Percentiles rank a stretch among this genome's conserved stretches.
phyloP scores from a whole-genome alignment of 1,140 invertebrate species.

The Zaprionus taronus region DNA sequence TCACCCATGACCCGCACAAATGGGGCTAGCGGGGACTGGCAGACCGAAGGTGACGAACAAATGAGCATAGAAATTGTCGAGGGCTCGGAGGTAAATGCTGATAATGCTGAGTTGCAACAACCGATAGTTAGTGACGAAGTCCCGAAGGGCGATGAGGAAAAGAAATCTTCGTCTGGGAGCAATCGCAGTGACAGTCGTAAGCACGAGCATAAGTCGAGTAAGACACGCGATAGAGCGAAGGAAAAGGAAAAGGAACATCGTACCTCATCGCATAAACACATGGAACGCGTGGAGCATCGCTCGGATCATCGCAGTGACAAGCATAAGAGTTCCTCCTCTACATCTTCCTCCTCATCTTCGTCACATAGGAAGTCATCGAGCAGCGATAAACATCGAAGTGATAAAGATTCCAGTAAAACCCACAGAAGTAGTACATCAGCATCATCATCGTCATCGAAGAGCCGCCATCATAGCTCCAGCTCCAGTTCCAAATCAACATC shows the following conservation, averaged over 20 bases:
- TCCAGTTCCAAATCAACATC: conserved; percentile 33
- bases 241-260: conserved; percentile 26
- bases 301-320: conserved; percentile 48
- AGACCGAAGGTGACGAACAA: conserved; percentile 27
- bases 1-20: conserved; percentile 24
- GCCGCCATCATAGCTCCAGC: conserved; percentile 35
- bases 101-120: conserved; percentile 51
- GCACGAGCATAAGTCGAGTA: conserved; percentile 51
- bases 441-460: conserved; percentile 50
- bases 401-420: conserved; percentile 47
- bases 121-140: not conserved
- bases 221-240: conserved; percentile 45
- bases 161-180: conserved; percentile 26
- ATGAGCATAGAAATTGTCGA: conserved; percentile 38
- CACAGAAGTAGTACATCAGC: conserved; percentile 51
- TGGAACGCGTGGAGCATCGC: conserved; percentile 49
- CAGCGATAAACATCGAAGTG: conserved; percentile 54
- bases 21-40: conserved; percentile 35
- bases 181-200: conserved; percentile 33
- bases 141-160: conserved; percentile 22
- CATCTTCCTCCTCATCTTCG: conserved; percentile 52
- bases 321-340: conserved; percentile 59
- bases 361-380: conserved; percentile 62
- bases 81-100: not conserved
- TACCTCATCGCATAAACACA: conserved; percentile 56